Percentiles rank a stretch among this genome's conserved stretches.
These are phyloP conservation scores for Acanthopagrus latus DNA, from an alignment of 2,797 vertebrate species.

Conservation along the genomic window DNA sequence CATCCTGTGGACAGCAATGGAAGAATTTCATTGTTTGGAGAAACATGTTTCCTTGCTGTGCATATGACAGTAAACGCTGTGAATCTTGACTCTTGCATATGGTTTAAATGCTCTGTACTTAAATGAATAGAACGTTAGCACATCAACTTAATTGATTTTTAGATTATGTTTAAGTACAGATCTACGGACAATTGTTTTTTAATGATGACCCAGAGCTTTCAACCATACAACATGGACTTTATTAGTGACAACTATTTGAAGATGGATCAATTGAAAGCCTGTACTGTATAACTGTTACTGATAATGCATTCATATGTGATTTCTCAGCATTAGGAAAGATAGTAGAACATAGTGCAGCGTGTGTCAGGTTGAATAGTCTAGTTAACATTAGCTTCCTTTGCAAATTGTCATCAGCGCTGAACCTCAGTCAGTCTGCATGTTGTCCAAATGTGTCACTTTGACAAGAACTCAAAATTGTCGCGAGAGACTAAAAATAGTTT, in stretches of 20 bases:
- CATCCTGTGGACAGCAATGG: too few relatives aligned
- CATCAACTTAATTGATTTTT: too few relatives aligned
- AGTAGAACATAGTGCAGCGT: not conserved
- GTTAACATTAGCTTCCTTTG: not conserved
- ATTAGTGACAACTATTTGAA: not conserved
- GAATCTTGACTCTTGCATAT: too few relatives aligned
- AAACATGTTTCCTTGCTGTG: too few relatives aligned
- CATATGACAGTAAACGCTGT: too few relatives aligned
- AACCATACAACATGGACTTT: not conserved
- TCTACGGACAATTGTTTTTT: too few relatives aligned
- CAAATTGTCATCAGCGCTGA: slow-evolving; percentile 2
- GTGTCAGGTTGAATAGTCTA: not conserved
- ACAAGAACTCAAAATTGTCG: slow-evolving; percentile 6
- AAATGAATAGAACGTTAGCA: too few relatives aligned
- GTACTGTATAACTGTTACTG: not conserved
- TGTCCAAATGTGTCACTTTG: slow-evolving; percentile 27
- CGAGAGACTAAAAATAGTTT: slow-evolving; percentile 48
- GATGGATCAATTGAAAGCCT: not conserved
- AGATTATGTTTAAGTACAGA: too few relatives aligned
- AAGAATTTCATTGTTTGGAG: too few relatives aligned
- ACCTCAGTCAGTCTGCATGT: slow-evolving; percentile 15
- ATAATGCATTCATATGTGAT: not conserved
- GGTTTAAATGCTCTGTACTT: too few relatives aligned
- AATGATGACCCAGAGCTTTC: not conserved
- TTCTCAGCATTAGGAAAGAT: not conserved